Evolutionary conservation across 1,140 invertebrate genomes (phyloP), one percentile per base, ranked within the genome.

Genomic region (Globodera ellingtonae): DNA sequence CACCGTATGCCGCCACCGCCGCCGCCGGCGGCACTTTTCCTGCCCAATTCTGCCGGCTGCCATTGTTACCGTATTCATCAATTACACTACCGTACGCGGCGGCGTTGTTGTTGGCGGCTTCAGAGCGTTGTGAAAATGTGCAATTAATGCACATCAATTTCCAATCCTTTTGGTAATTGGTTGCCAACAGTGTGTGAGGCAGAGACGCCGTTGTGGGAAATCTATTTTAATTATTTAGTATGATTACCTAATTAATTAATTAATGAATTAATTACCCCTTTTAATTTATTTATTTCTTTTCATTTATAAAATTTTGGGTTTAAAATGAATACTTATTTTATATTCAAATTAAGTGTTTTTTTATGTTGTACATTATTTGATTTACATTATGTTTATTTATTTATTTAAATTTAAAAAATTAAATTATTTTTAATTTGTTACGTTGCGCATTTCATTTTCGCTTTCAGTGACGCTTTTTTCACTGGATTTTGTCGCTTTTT

Each of bases 381-480:
- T 35, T 35, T 35, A 35, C 35, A 35, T 35, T 35, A 35, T 35
- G 1, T 35, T 35, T 35, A 35, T 35, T 35, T 35, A 35, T 35
- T 35, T 35, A 35, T 35, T 35, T 35, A 35, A 35, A 35, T 35
- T 35, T 35, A 35, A 35, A 35, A 35, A 35, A 35, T 35, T 35
- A 35, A 35, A 35, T 35, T 0, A 35, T 35, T 35, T 18, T 44
- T 44, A 9, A 13, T 69, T 44, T 10, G 9, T 70, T 47, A 70
- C 67, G 67, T 70, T 35, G 24, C 67, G 67, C 67, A 70, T 35
- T 47, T 35, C 67, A 70, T 70, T 70, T 70, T 70, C 35, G 67
- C 67, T 18, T 70, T 35, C 24, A 70, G 24, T 47, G 24, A 21
- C 67, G 67, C 24, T 18, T 9, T 18, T 70, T 35, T 70, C 67